A percentile compares a stretch with the other conserved stretches of the same genome.
Evolutionary conservation across 1,140 invertebrate species (phyloP).

Genomic region (Aphelinus atriplicis): DNA sequence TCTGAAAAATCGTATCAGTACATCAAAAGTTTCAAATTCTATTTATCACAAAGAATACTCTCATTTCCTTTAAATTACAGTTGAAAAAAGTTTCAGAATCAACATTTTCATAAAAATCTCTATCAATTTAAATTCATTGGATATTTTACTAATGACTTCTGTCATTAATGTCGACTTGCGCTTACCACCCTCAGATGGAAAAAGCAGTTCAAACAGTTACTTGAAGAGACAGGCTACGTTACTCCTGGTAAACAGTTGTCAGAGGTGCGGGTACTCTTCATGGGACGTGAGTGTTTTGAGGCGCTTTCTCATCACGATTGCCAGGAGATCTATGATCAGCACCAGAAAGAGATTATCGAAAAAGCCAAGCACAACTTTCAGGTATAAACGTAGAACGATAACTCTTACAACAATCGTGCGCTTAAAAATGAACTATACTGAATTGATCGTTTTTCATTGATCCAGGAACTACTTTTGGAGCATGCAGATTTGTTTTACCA

Average conservation of each 20-base stretch:
- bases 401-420: neutral
- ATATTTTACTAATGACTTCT: no score
- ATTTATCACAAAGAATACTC: no score
- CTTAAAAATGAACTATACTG: neutral
- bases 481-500: slow-evolving; percentile 95
- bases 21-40: no score
- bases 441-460: slow-evolving; percentile 48
- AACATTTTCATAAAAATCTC: no score
- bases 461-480: slow-evolving; percentile 89
- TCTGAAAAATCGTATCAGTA: no score
- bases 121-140: no score
- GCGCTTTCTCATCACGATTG: slow-evolving; percentile 90
- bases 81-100: no score
- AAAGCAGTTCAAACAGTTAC: slow-evolving; percentile 91
- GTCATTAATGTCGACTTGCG: no score
- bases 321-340: slow-evolving; percentile 92
- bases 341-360: slow-evolving; percentile 92
- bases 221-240: slow-evolving; percentile 95
- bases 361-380: slow-evolving; percentile 92
- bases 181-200: slow-evolving; percentile 73
- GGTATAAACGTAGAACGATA: slow-evolving; percentile 58
- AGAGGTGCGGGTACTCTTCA: slow-evolving; percentile 92
- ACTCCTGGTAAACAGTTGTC: slow-evolving; percentile 91
- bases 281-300: slow-evolving; percentile 95
- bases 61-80: no score